Evolutionary conservation across 2,113 vertebrate genomes (phyloP).

Genomic region (Tychaedon coryphoeus): DNA sequence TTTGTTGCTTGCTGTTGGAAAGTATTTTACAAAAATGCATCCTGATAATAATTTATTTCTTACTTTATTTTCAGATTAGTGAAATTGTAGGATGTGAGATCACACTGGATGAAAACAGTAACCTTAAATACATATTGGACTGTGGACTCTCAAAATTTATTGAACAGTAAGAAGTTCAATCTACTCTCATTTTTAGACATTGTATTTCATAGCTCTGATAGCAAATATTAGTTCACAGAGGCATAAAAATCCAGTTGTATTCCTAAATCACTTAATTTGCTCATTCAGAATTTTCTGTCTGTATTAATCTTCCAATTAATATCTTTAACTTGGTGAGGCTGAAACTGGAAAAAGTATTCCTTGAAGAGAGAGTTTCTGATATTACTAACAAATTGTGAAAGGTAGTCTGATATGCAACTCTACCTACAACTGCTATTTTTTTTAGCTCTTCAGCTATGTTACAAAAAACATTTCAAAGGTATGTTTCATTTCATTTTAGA

Average conservation of each 20-base stretch:
- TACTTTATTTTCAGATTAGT: slow-evolving; percentile 80
- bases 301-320: not conserved
- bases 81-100: slow-evolving; percentile 78
- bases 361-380: not conserved
- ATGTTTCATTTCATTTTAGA: slow-evolving; percentile 65
- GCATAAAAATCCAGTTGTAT: not conserved
- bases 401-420: not conserved
- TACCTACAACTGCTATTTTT: not conserved
- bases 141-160: slow-evolving; percentile 79
- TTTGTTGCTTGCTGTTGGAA: not conserved
- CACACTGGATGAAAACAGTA: slow-evolving; percentile 74
- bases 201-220: not conserved
- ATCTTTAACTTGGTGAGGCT: not conserved
- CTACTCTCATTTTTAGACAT: not conserved
- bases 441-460: not conserved
- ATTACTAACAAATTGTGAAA: not conserved
- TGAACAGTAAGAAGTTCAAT: slow-evolving; percentile 76
- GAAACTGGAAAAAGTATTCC: not conserved
- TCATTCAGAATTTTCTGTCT: not conserved
- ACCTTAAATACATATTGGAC: slow-evolving; percentile 82
- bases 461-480: not conserved
- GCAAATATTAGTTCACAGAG: not conserved
- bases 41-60: not conserved
- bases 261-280: not conserved
- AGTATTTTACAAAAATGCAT: not conserved